These are phyloP conservation scores for Tetranychus truncatus DNA, from an alignment of 2,888 invertebrate species.

Conservation along the genomic window DNA sequence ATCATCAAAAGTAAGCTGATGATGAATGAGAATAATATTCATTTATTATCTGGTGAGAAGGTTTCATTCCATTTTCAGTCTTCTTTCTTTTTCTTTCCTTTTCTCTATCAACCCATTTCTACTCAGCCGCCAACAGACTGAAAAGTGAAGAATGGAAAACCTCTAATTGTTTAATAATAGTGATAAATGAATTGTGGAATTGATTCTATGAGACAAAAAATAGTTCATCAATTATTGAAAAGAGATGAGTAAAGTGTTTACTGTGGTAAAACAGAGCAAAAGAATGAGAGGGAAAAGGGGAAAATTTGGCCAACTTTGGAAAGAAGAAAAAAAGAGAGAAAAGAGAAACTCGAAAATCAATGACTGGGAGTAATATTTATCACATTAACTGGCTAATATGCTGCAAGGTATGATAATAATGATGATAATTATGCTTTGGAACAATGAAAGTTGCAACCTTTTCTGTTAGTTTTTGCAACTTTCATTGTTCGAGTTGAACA, in stretches of 20 bases:
- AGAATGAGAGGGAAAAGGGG: neutral
- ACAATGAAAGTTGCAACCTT: too few relatives aligned
- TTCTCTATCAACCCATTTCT: too few relatives aligned
- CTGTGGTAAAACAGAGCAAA: neutral
- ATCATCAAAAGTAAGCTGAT: too few relatives aligned
- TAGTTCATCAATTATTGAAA: neutral
- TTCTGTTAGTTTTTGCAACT: too few relatives aligned
- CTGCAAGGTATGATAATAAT: too few relatives aligned
- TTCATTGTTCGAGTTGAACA: too few relatives aligned
- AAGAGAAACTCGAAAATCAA: neutral
- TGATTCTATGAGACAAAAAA: neutral
- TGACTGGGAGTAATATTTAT: neutral
- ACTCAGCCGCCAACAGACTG: too few relatives aligned
- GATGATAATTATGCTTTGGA: too few relatives aligned
- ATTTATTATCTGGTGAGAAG: too few relatives aligned
- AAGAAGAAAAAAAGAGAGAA: neutral
- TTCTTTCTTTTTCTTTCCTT: too few relatives aligned
- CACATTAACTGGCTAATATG: neutral
- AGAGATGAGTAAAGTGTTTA: neutral
- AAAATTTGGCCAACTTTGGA: neutral
- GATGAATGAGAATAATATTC: too few relatives aligned
- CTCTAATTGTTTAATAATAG: neutral
- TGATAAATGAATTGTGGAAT: neutral
- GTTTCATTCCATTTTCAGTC: too few relatives aligned
- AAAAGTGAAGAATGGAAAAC: neutral